Evolutionary conservation across 2,113 vertebrate genomes (phyloP).

Genomic region (Phyllostomus discolor): DNA sequence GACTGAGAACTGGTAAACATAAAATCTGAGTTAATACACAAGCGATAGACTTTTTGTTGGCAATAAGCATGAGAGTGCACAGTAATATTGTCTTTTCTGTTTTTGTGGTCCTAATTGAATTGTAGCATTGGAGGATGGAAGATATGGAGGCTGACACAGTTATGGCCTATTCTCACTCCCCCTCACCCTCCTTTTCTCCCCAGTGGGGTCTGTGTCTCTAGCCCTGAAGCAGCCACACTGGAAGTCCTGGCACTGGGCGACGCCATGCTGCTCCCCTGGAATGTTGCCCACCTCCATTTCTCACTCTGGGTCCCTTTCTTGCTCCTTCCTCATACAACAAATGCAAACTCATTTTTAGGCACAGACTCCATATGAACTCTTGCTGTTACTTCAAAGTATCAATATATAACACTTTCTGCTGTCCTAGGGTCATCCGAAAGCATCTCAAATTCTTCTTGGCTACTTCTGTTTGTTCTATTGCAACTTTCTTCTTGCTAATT

Average conservation of each 20-base stretch:
- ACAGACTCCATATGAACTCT: background rate
- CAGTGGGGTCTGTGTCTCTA: background rate
- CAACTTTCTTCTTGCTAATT: conserved; percentile 33
- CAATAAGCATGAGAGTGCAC: background rate
- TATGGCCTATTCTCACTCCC: background rate
- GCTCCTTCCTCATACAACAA: background rate
- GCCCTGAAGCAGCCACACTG: background rate
- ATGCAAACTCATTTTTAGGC: background rate
- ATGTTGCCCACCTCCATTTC: background rate
- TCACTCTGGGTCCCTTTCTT: background rate
- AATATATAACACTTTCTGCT: conserved; percentile 26
- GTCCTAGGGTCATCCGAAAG: background rate
- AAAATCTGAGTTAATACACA: background rate
- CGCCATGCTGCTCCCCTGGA: background rate
- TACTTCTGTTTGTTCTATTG: background rate
- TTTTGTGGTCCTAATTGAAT: background rate
- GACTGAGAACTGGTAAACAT: background rate
- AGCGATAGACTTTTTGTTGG: background rate
- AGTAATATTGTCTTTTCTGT: background rate
- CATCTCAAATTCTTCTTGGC: conserved; percentile 16
- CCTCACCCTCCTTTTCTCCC: accelerated
- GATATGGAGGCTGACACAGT: background rate
- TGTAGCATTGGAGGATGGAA: background rate
- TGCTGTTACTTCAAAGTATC: background rate
- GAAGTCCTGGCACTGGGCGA: background rate